Conservation (phyloP, 2,113 vertebrate genomes). For the Larimichthys polyactis region DNA sequence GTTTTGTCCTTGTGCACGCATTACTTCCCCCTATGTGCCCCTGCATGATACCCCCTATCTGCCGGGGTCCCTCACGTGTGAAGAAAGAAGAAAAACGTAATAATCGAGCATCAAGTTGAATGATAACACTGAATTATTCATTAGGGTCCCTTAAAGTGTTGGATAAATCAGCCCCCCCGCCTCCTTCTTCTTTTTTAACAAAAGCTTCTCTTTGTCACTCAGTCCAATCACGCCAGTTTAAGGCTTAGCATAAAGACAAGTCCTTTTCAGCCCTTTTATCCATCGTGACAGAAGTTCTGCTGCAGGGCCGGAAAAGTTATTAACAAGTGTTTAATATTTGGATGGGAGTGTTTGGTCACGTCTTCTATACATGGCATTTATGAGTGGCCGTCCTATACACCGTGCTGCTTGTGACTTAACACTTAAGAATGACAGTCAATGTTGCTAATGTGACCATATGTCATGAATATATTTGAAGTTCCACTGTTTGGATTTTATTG, state of each 20-base stretch:
- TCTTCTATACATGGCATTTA: constrained; percentile 51
- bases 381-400: constrained; percentile 48
- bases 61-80: constrained; percentile 85
- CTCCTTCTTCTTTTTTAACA: constrained; percentile 72
- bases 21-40: constrained; percentile 87
- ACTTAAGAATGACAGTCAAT: constrained; percentile 63
- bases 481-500: constrained; percentile 30
- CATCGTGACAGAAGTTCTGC: constrained; percentile 80
- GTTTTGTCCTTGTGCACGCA: constrained; percentile 87
- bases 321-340: constrained; percentile 91
- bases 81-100: constrained; percentile 89
- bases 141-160: constrained; percentile 87
- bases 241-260: constrained; percentile 79
- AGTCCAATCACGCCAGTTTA: constrained; percentile 81
- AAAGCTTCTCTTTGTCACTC: constrained; percentile 83
- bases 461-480: constrained; percentile 62
- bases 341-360: constrained; percentile 82
- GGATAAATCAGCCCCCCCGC: constrained; percentile 84
- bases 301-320: constrained; percentile 83
- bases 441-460: constrained; percentile 61
- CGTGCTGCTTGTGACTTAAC: constrained; percentile 30
- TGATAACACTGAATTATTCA: constrained; percentile 97
- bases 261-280: constrained; percentile 81
- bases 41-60: constrained; percentile 81
- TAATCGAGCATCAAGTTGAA: constrained; percentile 85